Conservation (phyloP, 2,888 invertebrate species). For the Cartodere bifasciata region DNA sequence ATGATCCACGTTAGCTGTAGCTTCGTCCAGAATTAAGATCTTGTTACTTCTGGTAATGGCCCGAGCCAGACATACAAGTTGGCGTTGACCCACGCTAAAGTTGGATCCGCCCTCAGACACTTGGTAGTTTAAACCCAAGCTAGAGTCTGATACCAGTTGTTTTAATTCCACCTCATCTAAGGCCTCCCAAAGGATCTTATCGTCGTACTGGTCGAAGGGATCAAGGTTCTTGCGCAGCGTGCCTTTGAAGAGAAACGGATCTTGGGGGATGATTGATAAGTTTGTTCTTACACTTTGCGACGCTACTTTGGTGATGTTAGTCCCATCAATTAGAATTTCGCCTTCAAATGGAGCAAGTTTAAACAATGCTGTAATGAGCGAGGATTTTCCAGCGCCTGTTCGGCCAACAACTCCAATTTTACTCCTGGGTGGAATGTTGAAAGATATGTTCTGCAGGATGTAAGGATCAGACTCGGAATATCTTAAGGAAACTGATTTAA, state of each 20-base stretch:
- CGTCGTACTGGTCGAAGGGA: constrained; percentile 71
- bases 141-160: constrained; percentile 48
- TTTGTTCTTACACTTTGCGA: constrained; percentile 38
- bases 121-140: constrained; percentile 52
- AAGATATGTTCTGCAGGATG: constrained; percentile 59
- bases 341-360: constrained; percentile 46
- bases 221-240: constrained; percentile 81
- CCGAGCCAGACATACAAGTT: constrained; percentile 56
- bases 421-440: constrained; percentile 53
- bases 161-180: constrained; percentile 74
- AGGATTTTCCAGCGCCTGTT: constrained; percentile 71
- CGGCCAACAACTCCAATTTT: constrained; percentile 75
- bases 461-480: constrained; percentile 60
- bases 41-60: constrained; percentile 38
- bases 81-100: constrained; percentile 40
- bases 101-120: constrained; percentile 53
- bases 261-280: constrained; percentile 46
- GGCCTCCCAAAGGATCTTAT: constrained; percentile 69
- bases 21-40: constrained; percentile 44
- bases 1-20: constrained; percentile 70
- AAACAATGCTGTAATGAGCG: constrained; percentile 57
- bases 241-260: constrained; percentile 66
- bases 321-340: constrained; percentile 45
- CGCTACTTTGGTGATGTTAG: constrained; percentile 41
- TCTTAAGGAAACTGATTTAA: constrained; percentile 54